A percentile compares a stretch with the other conserved stretches of the same genome.
phyloP scores from a whole-genome alignment of 2,113 vertebrate genomes.

The Sinocyclocheilus anshuiensis region DNA sequence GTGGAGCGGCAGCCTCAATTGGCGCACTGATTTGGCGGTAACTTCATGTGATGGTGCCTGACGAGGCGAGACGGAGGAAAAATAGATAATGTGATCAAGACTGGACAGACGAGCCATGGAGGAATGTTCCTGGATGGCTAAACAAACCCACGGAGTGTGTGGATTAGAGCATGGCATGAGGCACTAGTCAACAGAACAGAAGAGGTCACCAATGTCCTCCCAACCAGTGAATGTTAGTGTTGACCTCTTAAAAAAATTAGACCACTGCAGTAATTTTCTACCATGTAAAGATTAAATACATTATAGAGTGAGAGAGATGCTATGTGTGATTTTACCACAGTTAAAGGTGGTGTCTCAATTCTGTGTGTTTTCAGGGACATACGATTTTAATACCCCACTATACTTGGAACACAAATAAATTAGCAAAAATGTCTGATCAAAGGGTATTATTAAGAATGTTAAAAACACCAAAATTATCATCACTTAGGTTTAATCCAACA shows the following conservation, averaged over 20 bases:
- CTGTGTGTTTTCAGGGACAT: background rate
- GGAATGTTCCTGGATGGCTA: slow-evolving; percentile 36
- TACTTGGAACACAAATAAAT: background rate
- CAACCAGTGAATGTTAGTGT: background rate
- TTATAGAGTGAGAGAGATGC: background rate
- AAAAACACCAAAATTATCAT: background rate
- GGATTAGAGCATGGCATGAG: slow-evolving; percentile 43
- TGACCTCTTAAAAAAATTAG: background rate
- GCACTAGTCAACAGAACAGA: background rate
- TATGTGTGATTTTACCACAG: background rate
- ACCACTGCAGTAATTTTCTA: background rate
- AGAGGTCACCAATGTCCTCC: background rate
- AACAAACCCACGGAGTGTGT: slow-evolving; percentile 54
- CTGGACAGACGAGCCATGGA: slow-evolving; percentile 4
- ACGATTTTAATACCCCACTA: background rate
- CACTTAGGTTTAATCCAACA: background rate
- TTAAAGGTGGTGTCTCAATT: background rate
- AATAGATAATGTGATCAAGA: background rate
- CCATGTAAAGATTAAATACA: background rate
- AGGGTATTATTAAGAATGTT: background rate
- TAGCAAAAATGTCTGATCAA: background rate
- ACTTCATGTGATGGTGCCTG: slow-evolving; percentile 67
- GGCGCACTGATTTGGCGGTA: slow-evolving; percentile 65
- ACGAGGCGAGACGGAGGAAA: slow-evolving; percentile 34
- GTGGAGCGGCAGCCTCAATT: slow-evolving; percentile 61